Percentiles rank a stretch among this genome's conserved stretches.
Conservation (phyloP, 2,888 invertebrate genomes). For the Cinara cedri region DNA sequence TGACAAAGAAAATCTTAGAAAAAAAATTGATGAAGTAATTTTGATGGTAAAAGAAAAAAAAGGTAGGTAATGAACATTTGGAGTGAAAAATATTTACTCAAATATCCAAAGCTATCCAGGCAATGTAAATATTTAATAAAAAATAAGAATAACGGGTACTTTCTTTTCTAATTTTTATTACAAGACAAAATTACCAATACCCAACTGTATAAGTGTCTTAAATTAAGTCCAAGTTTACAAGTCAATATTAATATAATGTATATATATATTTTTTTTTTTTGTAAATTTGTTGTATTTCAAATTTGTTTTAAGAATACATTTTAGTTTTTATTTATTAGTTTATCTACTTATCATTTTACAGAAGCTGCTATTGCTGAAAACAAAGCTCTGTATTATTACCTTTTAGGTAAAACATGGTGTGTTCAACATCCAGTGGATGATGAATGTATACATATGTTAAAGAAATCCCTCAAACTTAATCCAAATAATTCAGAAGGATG, state of each 20-base stretch:
- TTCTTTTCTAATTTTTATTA: too few species aligned
- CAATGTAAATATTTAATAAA: too few species aligned
- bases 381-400: conserved; percentile 71
- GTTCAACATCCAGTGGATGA: conserved; percentile 74
- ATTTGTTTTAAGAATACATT: background rate
- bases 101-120: too few species aligned
- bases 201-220: too few species aligned
- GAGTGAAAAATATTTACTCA: too few species aligned
- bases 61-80: conserved; percentile 5
- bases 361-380: conserved; percentile 61
- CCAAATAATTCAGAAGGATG: conserved; percentile 81
- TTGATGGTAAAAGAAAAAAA: conserved; percentile 34
- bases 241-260: too few species aligned
- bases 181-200: too few species aligned
- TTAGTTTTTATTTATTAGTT: too few species aligned
- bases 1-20: background rate
- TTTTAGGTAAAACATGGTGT: conserved; percentile 78
- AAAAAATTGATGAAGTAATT: conserved; percentile 22
- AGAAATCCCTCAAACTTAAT: conserved; percentile 83
- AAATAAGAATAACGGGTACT: too few species aligned
- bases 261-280: background rate
- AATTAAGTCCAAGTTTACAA: too few species aligned
- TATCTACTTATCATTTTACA: conserved; percentile 9
- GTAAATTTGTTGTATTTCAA: background rate
- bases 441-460: conserved; percentile 68